Conservation (phyloP, 2,888 invertebrate genomes). For the Ariolimax columbianus region DNA sequence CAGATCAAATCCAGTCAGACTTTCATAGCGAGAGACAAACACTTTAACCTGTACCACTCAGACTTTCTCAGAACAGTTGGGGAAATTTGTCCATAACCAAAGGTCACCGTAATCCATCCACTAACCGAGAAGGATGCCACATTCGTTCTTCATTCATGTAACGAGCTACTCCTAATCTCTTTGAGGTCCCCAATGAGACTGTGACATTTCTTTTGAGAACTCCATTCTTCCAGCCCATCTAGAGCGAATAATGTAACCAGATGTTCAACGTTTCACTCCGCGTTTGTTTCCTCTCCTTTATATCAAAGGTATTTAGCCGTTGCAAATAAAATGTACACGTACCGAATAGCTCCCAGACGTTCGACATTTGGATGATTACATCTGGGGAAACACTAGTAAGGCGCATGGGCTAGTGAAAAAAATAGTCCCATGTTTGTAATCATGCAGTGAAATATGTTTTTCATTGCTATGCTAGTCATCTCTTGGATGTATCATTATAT, state of each 20-base stretch:
- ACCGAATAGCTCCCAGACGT: not conserved
- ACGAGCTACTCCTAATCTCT: not conserved
- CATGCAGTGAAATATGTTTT: too few relatives aligned
- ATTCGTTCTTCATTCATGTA: not conserved
- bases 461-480: too few relatives aligned
- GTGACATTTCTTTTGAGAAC: not conserved
- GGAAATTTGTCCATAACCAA: not conserved
- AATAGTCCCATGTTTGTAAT: too few relatives aligned
- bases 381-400: too few relatives aligned
- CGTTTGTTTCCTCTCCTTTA: not conserved
- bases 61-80: too few relatives aligned
- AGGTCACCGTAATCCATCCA: not conserved
- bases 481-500: too few relatives aligned
- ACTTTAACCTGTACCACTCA: too few relatives aligned
- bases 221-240: not conserved
- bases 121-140: not conserved
- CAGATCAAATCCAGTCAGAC: too few relatives aligned
- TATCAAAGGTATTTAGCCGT: not conserved
- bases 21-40: too few relatives aligned
- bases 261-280: not conserved
- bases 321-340: not conserved
- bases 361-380: too few relatives aligned
- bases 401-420: too few relatives aligned
- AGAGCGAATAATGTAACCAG: not conserved
- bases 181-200: not conserved